Evolutionary conservation across 2,113 vertebrate species (phyloP), one percentile per base, ranked within the genome.

Genomic region (Zingel zingel): DNA sequence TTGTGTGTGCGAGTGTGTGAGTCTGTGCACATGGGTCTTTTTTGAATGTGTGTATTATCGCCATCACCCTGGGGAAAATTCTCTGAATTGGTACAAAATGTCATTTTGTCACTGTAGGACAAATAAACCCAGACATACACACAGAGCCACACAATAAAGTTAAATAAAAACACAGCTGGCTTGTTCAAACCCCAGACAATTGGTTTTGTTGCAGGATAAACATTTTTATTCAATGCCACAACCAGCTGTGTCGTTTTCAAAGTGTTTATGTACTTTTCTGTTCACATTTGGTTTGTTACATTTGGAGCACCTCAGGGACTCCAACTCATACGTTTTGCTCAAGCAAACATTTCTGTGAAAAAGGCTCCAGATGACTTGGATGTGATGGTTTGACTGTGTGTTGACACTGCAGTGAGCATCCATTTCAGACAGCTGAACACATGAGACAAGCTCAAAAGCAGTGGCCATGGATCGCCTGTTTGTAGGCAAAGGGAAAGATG

Each of bases 81-180:
- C 59, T 78, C 56, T 83, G 76, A 90, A 88, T 90, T 81, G 73
- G 82, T 89, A 62, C 76, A 87, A 92, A 93, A 89, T 88, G 77
- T 91, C 80, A 82, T 87, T 89, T 91, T 83, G 82, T 84, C 72
- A 87, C 84, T 88, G 76, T 79, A 86, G 86, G 87, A 85, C 80
- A 89, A 84, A 89, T 81, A 87, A 84, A 89, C 83, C 72, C 84
- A 83, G 71, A 86, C 85, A 84, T 63, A 82, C 76, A 81, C 81
- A 83, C 48, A 25, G 74, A 79, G 69, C 53, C 13, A 12, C 70
- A 85, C 70, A 89, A 82, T 83, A 74, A 88, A 85, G 81, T 84
- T 76, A 85, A 89, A 92, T 87, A 90, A 87, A 88, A 88, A 83
- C 87, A 88, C 89, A 93, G 90, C 87, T 91, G 86, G 85, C 82